phyloP scores from a whole-genome alignment of 2,888 invertebrate genomes.

The Pseudococcus jackbeardsleyi region DNA sequence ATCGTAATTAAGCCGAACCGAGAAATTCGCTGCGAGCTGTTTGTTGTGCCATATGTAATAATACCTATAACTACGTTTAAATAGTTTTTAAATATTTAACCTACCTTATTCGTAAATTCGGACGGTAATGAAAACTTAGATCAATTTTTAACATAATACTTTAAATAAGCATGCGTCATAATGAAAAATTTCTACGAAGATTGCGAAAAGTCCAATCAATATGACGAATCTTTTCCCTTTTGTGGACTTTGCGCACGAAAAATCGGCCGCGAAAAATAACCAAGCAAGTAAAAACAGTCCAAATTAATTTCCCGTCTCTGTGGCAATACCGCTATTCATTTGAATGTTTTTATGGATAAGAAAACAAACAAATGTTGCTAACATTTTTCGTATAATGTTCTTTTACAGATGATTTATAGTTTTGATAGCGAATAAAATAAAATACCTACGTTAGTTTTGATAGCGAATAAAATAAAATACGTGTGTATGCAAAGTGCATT shows the following conservation, averaged over 20 bases:
- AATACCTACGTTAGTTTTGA: too few species aligned
- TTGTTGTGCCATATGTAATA: conserved; percentile 38
- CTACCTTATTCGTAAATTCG: background rate
- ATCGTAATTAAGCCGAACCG: conserved; percentile 11
- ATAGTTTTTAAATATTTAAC: background rate
- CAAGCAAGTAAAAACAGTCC: background rate
- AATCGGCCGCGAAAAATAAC: background rate
- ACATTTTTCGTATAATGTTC: background rate
- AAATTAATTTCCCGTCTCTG: background rate
- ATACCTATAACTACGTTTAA: background rate
- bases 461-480: background rate
- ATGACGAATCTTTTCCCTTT: background rate
- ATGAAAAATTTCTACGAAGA: too few species aligned
- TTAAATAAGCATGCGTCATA: too few species aligned
- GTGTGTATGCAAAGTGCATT: background rate
- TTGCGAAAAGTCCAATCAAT: background rate
- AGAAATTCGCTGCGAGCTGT: conserved; percentile 20
- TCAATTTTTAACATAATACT: background rate
- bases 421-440: background rate
- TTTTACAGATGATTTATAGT: background rate
- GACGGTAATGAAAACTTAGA: background rate
- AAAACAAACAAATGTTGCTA: conserved; percentile 7
- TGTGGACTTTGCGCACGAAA: background rate
- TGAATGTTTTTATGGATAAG: background rate
- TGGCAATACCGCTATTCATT: background rate